Evolutionary conservation across 2,797 vertebrate species (phyloP).

Genomic region (Avahi laniger): DNA sequence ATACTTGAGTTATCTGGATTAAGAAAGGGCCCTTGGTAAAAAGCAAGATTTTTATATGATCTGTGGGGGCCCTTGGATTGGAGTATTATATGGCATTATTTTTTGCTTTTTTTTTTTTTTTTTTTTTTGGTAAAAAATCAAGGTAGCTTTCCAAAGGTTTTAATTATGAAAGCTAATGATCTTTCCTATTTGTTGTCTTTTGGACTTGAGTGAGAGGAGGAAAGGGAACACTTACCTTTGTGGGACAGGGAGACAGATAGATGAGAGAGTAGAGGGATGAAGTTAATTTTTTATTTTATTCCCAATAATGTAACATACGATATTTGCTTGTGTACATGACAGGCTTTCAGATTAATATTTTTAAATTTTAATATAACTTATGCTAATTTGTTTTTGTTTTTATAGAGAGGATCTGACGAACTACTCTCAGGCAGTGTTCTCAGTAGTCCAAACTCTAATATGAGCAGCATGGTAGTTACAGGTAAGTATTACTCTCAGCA

Average conservation of each 20-base stretch:
- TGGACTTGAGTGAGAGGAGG: background rate
- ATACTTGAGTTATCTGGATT: background rate
- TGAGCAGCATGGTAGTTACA: constrained; percentile 94
- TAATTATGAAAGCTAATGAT: background rate
- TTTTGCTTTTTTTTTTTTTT: too few relatives aligned
- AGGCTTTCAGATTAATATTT: constrained; percentile 55
- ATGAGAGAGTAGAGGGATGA: background rate
- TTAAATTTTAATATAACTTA: constrained; percentile 72
- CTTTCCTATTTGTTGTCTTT: background rate
- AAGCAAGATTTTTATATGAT: too few relatives aligned
- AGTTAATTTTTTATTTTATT: background rate
- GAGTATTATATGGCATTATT: background rate
- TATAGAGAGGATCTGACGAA: constrained; percentile 98
- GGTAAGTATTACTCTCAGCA: constrained; percentile 89
- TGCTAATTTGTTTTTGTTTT: constrained; percentile 80
- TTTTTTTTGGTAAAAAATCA: background rate
- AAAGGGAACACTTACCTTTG: background rate
- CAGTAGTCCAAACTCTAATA: constrained; percentile 95
- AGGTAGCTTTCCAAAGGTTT: background rate
- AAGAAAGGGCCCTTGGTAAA: background rate
- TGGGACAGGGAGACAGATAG: background rate
- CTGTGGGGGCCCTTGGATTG: too few relatives aligned
- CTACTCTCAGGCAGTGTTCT: constrained; percentile 96
- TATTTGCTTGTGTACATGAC: background rate
- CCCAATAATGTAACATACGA: background rate